phyloP scores from a whole-genome alignment of 2,888 invertebrate genomes.

The Acleris laterana region DNA sequence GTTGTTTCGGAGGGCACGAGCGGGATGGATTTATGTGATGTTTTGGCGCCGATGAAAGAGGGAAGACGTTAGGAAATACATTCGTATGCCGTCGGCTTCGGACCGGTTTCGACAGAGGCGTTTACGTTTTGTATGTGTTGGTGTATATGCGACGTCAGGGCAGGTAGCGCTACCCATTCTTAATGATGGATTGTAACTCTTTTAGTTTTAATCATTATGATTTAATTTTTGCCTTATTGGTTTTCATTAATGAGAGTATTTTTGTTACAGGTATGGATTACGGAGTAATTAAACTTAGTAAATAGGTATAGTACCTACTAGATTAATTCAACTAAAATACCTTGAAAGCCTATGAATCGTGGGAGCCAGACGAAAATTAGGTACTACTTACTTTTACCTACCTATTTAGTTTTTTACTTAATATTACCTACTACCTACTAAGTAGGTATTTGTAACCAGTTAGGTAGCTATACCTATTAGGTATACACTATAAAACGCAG shows the following conservation, averaged over 20 bases:
- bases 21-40: constrained; percentile 79
- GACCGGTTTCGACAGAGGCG: constrained; percentile 83
- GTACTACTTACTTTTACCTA: too few relatives aligned
- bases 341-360: constrained; percentile 20
- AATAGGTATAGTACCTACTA: constrained; percentile 10
- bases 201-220: constrained; percentile 29
- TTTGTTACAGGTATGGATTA: constrained; percentile 70
- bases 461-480: too few relatives aligned
- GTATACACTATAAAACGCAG: background rate
- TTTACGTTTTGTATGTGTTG: constrained; percentile 73
- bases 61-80: constrained; percentile 74
- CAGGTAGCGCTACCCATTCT: constrained; percentile 77
- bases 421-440: too few relatives aligned
- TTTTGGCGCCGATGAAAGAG: constrained; percentile 79
- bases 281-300: background rate
- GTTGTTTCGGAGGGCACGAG: constrained; percentile 71
- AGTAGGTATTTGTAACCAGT: too few relatives aligned
- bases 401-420: too few relatives aligned
- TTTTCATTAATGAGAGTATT: constrained; percentile 42
- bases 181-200: constrained; percentile 63
- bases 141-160: constrained; percentile 65
- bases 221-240: constrained; percentile 24
- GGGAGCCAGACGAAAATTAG: too few relatives aligned
- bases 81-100: constrained; percentile 76
- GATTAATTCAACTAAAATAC: constrained; percentile 1